Evolutionary conservation across 2,113 vertebrate genomes (phyloP).

Genomic region (Lonchura striata): DNA sequence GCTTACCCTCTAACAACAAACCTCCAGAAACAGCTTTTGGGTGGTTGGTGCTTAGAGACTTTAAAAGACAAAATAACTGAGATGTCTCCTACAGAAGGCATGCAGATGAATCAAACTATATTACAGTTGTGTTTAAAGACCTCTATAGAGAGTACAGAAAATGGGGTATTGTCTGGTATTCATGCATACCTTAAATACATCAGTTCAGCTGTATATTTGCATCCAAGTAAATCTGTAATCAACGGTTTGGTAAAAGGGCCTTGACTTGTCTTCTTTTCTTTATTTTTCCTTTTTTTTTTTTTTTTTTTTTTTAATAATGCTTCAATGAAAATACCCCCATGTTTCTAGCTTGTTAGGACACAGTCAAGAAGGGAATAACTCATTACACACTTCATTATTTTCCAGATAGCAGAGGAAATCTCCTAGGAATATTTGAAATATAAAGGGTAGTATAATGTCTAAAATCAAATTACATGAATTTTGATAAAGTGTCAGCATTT

Average conservation of each 20-base stretch:
- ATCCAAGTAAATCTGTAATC: not conserved
- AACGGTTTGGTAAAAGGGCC: not conserved
- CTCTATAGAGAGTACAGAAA: not conserved
- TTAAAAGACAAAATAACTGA: not conserved
- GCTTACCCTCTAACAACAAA: not conserved
- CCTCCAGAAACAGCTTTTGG: not conserved
- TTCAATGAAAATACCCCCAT: not conserved
- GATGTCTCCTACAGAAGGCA: not conserved
- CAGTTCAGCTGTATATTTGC: not conserved
- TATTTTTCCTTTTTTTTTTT: not conserved
- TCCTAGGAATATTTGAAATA: slow-evolving; percentile 34
- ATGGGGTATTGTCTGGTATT: not conserved
- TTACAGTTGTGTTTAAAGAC: not conserved
- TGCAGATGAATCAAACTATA: not conserved
- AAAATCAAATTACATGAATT: slow-evolving; percentile 27
- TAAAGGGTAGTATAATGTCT: not conserved
- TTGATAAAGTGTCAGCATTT: slow-evolving; percentile 18
- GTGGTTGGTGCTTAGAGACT: not conserved
- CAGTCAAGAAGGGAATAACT: slow-evolving; percentile 27
- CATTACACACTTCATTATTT: slow-evolving; percentile 53
- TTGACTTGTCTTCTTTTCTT: not conserved
- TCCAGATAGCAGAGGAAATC: slow-evolving; percentile 19
- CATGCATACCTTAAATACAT: not conserved
- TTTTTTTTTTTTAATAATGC: not conserved
- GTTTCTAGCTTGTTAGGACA: slow-evolving; percentile 17